Evolutionary conservation across 2,113 vertebrate species (phyloP).

Genomic region (Centropristis striata): DNA sequence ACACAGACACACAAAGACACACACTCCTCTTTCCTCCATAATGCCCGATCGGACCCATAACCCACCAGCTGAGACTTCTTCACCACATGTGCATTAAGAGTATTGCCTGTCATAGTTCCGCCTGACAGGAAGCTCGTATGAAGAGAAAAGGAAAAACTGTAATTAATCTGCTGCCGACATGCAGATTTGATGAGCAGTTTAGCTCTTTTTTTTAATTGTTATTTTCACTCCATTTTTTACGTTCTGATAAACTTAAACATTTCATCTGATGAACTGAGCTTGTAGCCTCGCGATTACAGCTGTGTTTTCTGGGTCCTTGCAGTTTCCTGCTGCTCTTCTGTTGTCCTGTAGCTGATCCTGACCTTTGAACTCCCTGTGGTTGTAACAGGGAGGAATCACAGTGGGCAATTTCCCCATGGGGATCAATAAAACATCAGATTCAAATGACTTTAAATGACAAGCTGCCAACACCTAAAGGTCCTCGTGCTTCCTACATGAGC

Average conservation of each 20-base stretch:
- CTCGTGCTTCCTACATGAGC: background rate
- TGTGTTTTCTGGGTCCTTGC: background rate
- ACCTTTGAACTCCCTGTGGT: slow-evolving; percentile 30
- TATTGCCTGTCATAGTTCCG: slow-evolving; percentile 1
- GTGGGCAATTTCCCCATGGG: background rate
- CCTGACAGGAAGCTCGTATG: background rate
- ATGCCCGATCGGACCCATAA: slow-evolving; percentile 1
- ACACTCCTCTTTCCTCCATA: background rate
- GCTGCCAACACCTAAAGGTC: background rate
- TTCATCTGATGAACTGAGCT: background rate
- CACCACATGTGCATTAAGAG: slow-evolving; percentile 8
- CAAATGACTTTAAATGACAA: background rate
- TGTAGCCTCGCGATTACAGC: background rate
- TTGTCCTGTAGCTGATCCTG: background rate
- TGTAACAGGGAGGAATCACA: background rate
- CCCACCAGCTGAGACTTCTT: slow-evolving; percentile 29
- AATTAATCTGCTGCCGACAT: background rate
- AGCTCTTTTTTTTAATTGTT: background rate
- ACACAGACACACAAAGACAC: background rate
- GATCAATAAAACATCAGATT: slow-evolving; percentile 8
- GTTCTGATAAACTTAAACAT: background rate
- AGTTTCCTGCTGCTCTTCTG: background rate
- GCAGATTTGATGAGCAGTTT: slow-evolving; percentile 5
- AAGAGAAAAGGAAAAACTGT: background rate
- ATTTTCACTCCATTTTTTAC: background rate